These are phyloP conservation scores for Parasteatoda tepidariorum DNA, from an alignment of 1,140 invertebrate genomes.

Conservation along the genomic window DNA sequence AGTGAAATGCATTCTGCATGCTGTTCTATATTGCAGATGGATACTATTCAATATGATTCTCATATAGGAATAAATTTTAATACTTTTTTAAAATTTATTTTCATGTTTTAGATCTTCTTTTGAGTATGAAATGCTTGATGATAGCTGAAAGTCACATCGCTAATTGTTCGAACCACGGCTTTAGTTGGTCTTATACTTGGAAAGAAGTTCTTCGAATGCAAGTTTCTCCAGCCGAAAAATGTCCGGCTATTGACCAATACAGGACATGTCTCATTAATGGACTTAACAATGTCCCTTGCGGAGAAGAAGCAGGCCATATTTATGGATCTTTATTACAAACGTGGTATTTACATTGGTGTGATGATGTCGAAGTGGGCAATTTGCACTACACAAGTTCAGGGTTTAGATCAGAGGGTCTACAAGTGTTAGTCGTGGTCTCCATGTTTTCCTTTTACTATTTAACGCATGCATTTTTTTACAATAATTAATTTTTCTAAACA, in stretches of 20 bases:
- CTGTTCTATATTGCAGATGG: background rate
- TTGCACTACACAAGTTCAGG: no score
- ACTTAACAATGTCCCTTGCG: background rate
- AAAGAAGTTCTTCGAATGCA: slow-evolving; percentile 19
- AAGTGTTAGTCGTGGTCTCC: no score
- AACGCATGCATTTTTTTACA: no score
- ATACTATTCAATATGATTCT: background rate
- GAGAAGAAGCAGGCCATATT: background rate
- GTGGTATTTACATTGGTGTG: slow-evolving; percentile 14
- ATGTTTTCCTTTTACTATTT: no score
- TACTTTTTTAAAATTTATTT: background rate
- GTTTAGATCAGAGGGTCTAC: no score
- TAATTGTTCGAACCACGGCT: background rate
- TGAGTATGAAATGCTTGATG: background rate
- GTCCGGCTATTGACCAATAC: background rate
- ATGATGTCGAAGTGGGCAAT: no score
- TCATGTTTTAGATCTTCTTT: background rate
- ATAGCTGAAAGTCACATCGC: background rate
- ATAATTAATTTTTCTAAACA: no score
- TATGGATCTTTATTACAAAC: background rate
- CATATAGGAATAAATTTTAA: background rate
- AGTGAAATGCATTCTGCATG: background rate
- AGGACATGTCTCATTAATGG: background rate
- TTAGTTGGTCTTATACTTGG: slow-evolving; percentile 1
- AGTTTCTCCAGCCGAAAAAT: background rate